Evolutionary conservation across 2,797 vertebrate genomes (phyloP), one percentile per base, ranked within the genome.

Genomic region (Platyrinchus mystaceus): DNA sequence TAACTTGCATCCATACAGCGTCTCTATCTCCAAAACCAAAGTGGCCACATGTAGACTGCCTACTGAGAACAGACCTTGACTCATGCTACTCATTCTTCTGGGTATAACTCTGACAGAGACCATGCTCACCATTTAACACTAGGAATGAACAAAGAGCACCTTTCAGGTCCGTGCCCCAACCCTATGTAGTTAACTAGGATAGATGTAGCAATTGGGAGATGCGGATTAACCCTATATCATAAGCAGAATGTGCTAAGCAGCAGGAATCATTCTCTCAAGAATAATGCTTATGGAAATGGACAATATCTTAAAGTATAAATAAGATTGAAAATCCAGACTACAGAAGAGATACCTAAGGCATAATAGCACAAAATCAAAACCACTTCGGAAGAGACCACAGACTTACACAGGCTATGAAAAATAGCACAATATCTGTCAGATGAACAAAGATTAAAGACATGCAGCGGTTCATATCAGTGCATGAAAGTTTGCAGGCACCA

Each of bases 301-400:
- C 53, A 92, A 37, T 41, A 87, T 70, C 60, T 87, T 78, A 56
- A 67, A 89, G 58, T 74, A 93, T 16, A 91, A 90, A 83, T 88
- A 85, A 89, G 46, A 88, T 0, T 79, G 80, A 84, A 94, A 90
- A 88, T 79, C 63, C 41, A 82, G 50, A 73, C 55, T 79, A 94
- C 36, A 76, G 79, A 81, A 91, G 60, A 87, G 64, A 83, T 43
- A 91, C 32, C 49, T 82, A 71, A 92, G 85, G 69, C 73, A 58
- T 53, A 94, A 94, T 12, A 94, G 49, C 43, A 92, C n/a, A 91
- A 93, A 93, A 96, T 83, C 91, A 88, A 95, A 94, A 60, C 37
- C 39, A 55, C 49, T 81, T 91, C 0, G 0, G 62, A 86, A 81
- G 59, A 86, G 79, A 94, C 82, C 64, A 85, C 56, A 89, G 84